Percentiles rank a stretch among this genome's conserved stretches.
Evolutionary conservation across 2,888 invertebrate species (phyloP).

Genomic region (Cantharis flavilabris): DNA sequence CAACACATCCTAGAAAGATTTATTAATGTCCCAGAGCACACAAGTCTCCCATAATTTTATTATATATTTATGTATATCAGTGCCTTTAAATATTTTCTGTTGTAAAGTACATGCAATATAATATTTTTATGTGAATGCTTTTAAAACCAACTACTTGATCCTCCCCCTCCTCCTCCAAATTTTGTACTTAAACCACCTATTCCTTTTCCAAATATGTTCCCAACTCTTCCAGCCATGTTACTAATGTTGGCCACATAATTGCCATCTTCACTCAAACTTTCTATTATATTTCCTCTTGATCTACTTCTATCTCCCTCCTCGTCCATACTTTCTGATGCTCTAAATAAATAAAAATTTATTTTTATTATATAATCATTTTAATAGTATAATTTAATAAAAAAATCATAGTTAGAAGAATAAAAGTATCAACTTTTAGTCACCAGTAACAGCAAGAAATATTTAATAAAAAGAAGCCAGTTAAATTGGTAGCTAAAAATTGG

Average conservation of each 20-base stretch:
- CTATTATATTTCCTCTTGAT: conserved; percentile 65
- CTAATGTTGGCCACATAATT: conserved; percentile 79
- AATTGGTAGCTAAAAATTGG: too few relatives aligned
- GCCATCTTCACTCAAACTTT: conserved; percentile 70
- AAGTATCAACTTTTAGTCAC: too few relatives aligned
- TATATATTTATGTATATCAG: conserved; percentile 8
- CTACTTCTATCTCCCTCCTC: conserved; percentile 65
- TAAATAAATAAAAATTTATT: conserved; percentile 23
- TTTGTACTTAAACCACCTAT: conserved; percentile 89
- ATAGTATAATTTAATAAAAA: too few relatives aligned
- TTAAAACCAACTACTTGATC: conserved; percentile 85
- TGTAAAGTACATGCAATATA: conserved; percentile 18
- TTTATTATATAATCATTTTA: neutral
- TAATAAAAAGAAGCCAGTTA: too few relatives aligned
- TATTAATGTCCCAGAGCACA: conserved; percentile 23
- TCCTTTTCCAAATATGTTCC: conserved; percentile 88
- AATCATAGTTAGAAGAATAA: too few relatives aligned
- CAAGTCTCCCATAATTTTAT: conserved; percentile 17
- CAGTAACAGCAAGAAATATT: too few relatives aligned
- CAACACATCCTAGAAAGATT: conserved; percentile 25
- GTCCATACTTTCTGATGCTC: conserved; percentile 54
- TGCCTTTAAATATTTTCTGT: conserved; percentile 15
- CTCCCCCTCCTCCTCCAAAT: conserved; percentile 84
- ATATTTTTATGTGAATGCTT: conserved; percentile 7
- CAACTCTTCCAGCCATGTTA: conserved; percentile 84